phyloP scores from a whole-genome alignment of 2,113 vertebrate genomes.

The rat (Rattus norvegicus) region GRCr8 NC_086037.1:66841501-66842000 shows the following conservation, averaged over 20 bases:
- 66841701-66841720: background rate
- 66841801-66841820: background rate
- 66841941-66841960: background rate
- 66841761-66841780: background rate
- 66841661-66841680: background rate
- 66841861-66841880: background rate
- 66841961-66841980: background rate
- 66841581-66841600: background rate
- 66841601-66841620: background rate
- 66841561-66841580: background rate
- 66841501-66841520: background rate
- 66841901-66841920: background rate
- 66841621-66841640: background rate
- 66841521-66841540: background rate
- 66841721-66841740: background rate
- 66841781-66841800: background rate
- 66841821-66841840: background rate
- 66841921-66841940: background rate
- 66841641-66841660: background rate
- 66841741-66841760: background rate
- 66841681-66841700: background rate
- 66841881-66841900: background rate
- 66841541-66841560: background rate
- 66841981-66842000: background rate
- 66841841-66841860: background rate